These are phyloP conservation scores for Eremophila alpestris DNA, from an alignment of 2,797 vertebrate species.

Conservation along the genomic window DNA sequence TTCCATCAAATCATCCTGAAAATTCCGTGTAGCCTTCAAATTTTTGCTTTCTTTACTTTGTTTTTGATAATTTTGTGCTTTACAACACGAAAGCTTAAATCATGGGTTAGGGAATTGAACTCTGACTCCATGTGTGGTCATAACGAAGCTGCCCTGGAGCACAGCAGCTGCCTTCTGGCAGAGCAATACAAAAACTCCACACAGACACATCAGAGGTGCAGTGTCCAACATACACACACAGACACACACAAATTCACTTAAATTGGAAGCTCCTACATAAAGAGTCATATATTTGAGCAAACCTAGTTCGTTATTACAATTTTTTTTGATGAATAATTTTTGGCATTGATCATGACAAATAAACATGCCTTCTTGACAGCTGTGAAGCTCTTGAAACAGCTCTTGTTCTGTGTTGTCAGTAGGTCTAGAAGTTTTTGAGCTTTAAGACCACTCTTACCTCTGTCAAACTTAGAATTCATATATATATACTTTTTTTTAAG, in stretches of 20 bases:
- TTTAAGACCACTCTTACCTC: background rate
- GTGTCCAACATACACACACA: background rate
- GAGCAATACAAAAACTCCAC: background rate
- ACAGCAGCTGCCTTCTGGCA: background rate
- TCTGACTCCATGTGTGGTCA: background rate
- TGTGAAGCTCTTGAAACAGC: background rate
- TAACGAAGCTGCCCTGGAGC: background rate
- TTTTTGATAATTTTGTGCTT: background rate
- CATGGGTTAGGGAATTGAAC: background rate
- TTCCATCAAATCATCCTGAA: background rate
- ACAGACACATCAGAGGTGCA: background rate
- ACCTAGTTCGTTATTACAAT: background rate
- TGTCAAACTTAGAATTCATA: background rate
- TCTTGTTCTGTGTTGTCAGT: background rate
- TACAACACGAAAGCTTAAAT: background rate
- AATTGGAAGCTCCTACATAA: background rate
- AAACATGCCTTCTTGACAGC: background rate
- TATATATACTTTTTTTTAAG: no score
- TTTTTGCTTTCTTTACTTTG: background rate
- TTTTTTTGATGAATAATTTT: background rate
- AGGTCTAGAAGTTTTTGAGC: background rate
- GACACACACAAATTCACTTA: accelerated
- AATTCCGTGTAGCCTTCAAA: background rate
- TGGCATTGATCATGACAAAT: background rate
- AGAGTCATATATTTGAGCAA: background rate